Percentiles rank a stretch among this genome's conserved stretches.
These are phyloP conservation scores for Microcebus murinus DNA, from an alignment of 2,113 vertebrate species.

Conservation along the genomic window DNA sequence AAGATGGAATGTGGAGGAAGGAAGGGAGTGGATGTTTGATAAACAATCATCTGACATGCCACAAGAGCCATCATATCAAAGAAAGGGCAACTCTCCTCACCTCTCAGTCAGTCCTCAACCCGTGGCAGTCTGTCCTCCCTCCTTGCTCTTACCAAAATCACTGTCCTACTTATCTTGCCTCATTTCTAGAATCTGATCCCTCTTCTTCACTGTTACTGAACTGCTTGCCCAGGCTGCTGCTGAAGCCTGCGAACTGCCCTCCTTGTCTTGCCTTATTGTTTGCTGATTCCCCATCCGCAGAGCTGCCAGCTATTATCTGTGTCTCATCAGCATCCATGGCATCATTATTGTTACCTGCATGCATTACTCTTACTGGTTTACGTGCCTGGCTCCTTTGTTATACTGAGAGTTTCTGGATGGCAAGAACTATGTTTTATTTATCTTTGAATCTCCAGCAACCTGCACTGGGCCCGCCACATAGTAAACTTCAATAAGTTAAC, in stretches of 20 bases:
- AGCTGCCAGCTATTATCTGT: background rate
- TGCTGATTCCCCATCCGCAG: constrained; percentile 7
- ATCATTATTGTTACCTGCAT: constrained; percentile 38
- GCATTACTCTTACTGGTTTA: constrained; percentile 12
- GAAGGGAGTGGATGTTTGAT: background rate
- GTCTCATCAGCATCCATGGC: constrained; percentile 39
- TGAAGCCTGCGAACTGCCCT: background rate
- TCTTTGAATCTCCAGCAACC: constrained; percentile 16
- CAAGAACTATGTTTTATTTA: constrained; percentile 2
- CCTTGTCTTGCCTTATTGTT: constrained; percentile 8
- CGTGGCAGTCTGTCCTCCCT: background rate
- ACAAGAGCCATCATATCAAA: background rate
- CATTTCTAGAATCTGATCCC: background rate
- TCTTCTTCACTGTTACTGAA: background rate
- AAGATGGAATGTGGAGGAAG: background rate
- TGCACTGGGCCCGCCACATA: background rate
- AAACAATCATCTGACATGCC: background rate
- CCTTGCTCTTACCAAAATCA: background rate
- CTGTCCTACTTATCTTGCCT: background rate
- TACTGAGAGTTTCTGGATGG: background rate
- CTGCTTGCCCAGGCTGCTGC: background rate
- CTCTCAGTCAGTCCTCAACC: background rate
- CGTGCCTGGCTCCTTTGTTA: background rate
- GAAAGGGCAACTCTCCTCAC: background rate
- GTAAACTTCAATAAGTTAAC: constrained; percentile 28